phyloP scores from a whole-genome alignment of 2,113 vertebrate genomes.

The Poeciliopsis occidentalis region DNA sequence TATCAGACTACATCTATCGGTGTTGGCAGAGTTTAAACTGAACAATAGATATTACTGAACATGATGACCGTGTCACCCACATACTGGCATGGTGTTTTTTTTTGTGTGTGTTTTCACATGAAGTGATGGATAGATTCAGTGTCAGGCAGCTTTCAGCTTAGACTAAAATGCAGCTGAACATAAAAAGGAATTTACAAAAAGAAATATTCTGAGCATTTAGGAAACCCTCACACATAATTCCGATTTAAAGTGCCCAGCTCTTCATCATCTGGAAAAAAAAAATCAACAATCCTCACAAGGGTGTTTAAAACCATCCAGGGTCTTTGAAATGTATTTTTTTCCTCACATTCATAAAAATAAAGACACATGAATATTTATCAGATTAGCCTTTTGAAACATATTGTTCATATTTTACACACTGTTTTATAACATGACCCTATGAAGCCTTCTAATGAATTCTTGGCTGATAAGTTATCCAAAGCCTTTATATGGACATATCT shows the following conservation, averaged over 20 bases:
- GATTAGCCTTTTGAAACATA: not conserved
- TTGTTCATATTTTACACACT: constrained; percentile 3
- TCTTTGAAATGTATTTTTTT: constrained; percentile 40
- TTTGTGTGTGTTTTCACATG: not conserved
- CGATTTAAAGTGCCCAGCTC: constrained; percentile 8
- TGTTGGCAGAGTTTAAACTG: too few relatives aligned
- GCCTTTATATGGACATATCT: constrained; percentile 9
- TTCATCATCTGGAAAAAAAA: not conserved
- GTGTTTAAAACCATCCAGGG: constrained; percentile 20
- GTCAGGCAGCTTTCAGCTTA: constrained; percentile 30
- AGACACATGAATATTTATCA: constrained; percentile 13
- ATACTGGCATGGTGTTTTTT: not conserved
- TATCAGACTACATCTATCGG: too few relatives aligned
- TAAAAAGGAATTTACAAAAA: constrained; percentile 38
- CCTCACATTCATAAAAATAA: constrained; percentile 11
- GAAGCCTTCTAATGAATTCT: constrained; percentile 15
- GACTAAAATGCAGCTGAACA: constrained; percentile 35
- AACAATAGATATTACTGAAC: not conserved
- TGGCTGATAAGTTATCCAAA: constrained; percentile 4
- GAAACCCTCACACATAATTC: constrained; percentile 49
- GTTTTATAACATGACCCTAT: not conserved
- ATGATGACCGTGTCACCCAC: not conserved
- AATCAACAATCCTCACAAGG: constrained; percentile 13
- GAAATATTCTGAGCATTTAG: constrained; percentile 35
- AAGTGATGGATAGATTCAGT: constrained; percentile 9